These are phyloP conservation scores for Rhopalosiphum maidis DNA, from an alignment of 1,140 invertebrate genomes.

Conservation along the genomic window DNA sequence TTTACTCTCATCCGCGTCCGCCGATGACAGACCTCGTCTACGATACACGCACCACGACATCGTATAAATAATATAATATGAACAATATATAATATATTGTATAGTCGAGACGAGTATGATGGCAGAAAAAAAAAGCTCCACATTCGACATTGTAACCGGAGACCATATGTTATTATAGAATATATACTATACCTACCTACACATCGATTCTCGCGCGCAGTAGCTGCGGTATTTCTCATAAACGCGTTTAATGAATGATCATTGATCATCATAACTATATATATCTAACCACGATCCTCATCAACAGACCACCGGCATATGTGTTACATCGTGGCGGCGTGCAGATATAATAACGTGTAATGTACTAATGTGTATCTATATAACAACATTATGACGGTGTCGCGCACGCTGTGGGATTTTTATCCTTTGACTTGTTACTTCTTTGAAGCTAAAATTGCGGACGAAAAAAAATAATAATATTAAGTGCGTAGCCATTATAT, in stretches of 20 bases:
- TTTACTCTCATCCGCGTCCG: neutral
- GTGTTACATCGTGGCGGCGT: neutral
- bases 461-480: neutral
- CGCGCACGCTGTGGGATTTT: neutral
- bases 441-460: neutral
- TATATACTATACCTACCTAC: neutral
- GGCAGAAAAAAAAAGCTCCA: neutral
- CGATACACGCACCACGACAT: neutral
- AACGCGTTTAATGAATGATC: neutral
- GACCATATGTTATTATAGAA: neutral
- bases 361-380: neutral
- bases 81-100: neutral
- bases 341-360: neutral
- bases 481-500: neutral
- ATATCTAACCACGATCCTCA: neutral
- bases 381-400: neutral
- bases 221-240: neutral
- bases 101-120: neutral
- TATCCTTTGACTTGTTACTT: neutral
- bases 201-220: neutral
- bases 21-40: neutral
- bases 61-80: neutral
- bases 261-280: neutral
- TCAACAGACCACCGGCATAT: neutral
- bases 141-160: neutral